phyloP scores from a whole-genome alignment of 2,113 vertebrate species.

The Tretioscincus oriximinensis region DNA sequence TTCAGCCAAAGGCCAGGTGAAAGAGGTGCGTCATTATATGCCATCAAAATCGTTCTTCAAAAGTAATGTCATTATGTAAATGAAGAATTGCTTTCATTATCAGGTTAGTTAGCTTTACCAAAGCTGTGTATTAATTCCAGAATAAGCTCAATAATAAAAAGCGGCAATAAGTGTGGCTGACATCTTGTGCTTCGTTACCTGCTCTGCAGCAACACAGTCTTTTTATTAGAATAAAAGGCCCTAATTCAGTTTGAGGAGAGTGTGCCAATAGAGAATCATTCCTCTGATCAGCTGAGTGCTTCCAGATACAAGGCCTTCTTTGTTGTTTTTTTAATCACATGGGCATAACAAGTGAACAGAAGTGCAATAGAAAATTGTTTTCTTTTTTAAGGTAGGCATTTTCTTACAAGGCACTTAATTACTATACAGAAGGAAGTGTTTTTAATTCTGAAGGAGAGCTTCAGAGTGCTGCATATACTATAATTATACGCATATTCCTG shows the following conservation, averaged over 20 bases:
- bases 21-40: no score
- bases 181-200: not conserved
- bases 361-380: conserved; percentile 46
- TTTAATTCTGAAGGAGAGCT: fast-evolving
- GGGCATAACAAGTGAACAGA: not conserved
- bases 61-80: not conserved
- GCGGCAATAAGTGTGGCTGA: not conserved
- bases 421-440: fast-evolving
- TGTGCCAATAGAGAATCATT: conserved; percentile 6
- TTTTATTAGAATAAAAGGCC: conserved; percentile 4
- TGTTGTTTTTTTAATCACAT: conserved; percentile 34
- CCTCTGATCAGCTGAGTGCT: conserved; percentile 13
- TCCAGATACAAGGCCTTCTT: conserved; percentile 44
- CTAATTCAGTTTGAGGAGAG: conserved; percentile 4
- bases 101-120: not conserved
- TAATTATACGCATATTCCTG: not conserved
- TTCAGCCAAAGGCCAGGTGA: no score
- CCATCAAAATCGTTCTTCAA: not conserved
- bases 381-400: conserved; percentile 19
- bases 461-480: not conserved
- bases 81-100: not conserved
- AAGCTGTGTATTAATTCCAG: not conserved
- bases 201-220: not conserved
- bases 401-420: not conserved
- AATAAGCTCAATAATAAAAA: not conserved